These are phyloP conservation scores for Hyposoter dolosus DNA, from an alignment of 2,888 invertebrate species.

Conservation along the genomic window DNA sequence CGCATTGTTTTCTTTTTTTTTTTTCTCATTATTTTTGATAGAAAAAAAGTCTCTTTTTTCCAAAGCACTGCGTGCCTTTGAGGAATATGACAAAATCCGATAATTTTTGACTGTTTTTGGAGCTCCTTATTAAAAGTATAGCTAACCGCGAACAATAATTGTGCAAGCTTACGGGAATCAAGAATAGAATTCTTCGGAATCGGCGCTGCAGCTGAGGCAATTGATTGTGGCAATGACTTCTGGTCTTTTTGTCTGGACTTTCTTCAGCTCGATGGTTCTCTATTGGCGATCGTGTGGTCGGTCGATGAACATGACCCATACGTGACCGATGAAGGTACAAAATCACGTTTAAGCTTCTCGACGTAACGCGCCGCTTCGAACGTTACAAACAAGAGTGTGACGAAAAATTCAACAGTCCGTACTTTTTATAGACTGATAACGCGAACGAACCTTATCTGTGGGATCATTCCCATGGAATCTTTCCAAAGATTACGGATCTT, in stretches of 20 bases:
- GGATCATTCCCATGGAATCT: constrained; percentile 60
- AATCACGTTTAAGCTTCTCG: constrained; percentile 41
- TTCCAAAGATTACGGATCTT: constrained; percentile 49
- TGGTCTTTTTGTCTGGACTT: constrained; percentile 58
- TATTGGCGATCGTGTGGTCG: constrained; percentile 59
- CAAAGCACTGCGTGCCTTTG: too few relatives aligned
- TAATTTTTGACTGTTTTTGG: too few relatives aligned
- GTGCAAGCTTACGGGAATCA: constrained; percentile 48
- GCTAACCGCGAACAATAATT: background rate
- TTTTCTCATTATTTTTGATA: too few relatives aligned
- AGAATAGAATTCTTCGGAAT: constrained; percentile 64
- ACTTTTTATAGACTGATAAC: constrained; percentile 56
- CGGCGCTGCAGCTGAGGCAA: constrained; percentile 62
- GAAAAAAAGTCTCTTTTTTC: too few relatives aligned
- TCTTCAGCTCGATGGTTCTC: constrained; percentile 64
- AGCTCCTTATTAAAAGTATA: background rate
- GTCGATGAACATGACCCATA: constrained; percentile 67
- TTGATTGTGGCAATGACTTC: constrained; percentile 68
- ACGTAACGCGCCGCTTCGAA: constrained; percentile 24
- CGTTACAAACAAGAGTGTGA: constrained; percentile 42
- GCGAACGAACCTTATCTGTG: constrained; percentile 55
- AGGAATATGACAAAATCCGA: too few relatives aligned
- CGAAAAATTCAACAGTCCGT: background rate
- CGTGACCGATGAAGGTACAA: constrained; percentile 61
- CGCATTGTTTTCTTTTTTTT: too few relatives aligned